phyloP scores from a whole-genome alignment of 2,113 vertebrate species.

The Hypanus sabinus region DNA sequence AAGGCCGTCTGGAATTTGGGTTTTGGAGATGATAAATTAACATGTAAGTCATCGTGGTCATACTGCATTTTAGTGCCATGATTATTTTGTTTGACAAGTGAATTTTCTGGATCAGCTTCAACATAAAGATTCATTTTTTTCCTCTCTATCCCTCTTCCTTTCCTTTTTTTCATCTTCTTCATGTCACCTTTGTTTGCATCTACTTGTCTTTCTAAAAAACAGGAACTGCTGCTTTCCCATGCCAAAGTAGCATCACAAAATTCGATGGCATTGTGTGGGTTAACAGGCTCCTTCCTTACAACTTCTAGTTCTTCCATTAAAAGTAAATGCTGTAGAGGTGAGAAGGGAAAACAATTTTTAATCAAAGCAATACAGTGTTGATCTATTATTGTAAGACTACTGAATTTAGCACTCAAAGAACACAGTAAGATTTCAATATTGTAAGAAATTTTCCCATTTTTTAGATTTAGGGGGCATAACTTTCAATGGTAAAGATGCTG shows the following conservation, averaged over 20 bases:
- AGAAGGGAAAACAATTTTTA: neutral
- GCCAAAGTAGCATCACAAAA: conserved; percentile 60
- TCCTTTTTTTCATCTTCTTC: conserved; percentile 38
- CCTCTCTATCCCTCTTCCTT: conserved; percentile 51
- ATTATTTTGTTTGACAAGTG: conserved; percentile 49
- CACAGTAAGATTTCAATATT: neutral
- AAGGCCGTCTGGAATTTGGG: conserved; percentile 59
- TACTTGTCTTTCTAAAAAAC: neutral
- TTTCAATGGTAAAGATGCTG: neutral
- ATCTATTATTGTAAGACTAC: neutral
- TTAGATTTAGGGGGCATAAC: neutral
- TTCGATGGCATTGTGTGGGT: conserved; percentile 55
- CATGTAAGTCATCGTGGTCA: conserved; percentile 63
- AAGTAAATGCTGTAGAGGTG: conserved; percentile 58
- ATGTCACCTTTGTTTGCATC: neutral
- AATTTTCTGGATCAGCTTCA: conserved; percentile 49
- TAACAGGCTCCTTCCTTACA: conserved; percentile 51
- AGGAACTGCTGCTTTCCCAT: conserved; percentile 50
- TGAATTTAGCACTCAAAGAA: neutral
- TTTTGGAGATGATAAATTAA: conserved; percentile 56
- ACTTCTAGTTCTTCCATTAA: conserved; percentile 62
- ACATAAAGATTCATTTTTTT: conserved; percentile 61
- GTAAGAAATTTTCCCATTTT: neutral
- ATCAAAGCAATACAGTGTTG: neutral
- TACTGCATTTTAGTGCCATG: conserved; percentile 66